Evolutionary conservation across 1,140 invertebrate genomes (phyloP).

Genomic region (Hyphantria cunea): DNA sequence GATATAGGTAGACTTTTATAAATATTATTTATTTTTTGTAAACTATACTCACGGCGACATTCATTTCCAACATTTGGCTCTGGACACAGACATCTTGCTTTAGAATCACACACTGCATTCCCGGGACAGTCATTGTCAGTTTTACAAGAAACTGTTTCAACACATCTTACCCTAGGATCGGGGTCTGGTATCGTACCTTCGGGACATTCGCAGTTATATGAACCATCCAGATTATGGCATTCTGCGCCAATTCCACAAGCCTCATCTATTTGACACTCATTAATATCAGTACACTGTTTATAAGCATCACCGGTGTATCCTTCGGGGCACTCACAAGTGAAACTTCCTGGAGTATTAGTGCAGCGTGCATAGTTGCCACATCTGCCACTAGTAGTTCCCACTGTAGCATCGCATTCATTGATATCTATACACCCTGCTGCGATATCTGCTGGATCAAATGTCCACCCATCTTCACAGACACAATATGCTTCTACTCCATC

Average conservation of each 20-base stretch:
- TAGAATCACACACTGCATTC: conserved; percentile 91
- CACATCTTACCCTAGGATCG: conserved; percentile 89
- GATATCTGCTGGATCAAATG: conserved; percentile 94
- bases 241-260: conserved; percentile 90
- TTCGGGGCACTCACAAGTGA: conserved; percentile 89
- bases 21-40: conserved; percentile 8
- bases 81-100: conserved; percentile 91
- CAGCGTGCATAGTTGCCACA: conserved; percentile 94
- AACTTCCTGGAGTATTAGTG: conserved; percentile 89
- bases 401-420: conserved; percentile 93
- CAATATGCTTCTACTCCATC: conserved; percentile 95
- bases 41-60: conserved; percentile 89
- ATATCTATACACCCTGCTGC: conserved; percentile 95
- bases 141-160: conserved; percentile 90
- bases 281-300: conserved; percentile 90
- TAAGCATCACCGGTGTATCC: conserved; percentile 91
- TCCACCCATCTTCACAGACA: conserved; percentile 96
- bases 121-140: conserved; percentile 91
- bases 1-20: background rate
- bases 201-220: conserved; percentile 91
- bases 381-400: conserved; percentile 85
- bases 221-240: conserved; percentile 90
- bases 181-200: conserved; percentile 91
- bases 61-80: conserved; percentile 95
- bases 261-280: conserved; percentile 87